Percentiles rank a stretch among this genome's conserved stretches.
Evolutionary conservation across 2,888 invertebrate genomes (phyloP).

Genomic region (Lasioglossum morio): DNA sequence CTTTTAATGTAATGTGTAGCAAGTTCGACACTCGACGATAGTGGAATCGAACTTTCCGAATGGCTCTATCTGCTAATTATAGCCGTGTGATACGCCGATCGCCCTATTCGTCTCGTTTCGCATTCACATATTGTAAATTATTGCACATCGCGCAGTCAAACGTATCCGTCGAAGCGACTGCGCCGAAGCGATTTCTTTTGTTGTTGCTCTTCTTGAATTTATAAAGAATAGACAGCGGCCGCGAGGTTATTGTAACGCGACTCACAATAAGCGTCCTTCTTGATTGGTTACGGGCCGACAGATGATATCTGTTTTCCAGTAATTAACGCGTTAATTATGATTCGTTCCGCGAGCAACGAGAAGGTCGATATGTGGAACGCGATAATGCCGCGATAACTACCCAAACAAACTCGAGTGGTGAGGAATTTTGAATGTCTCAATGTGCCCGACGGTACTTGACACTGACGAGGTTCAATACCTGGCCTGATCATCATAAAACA

Average conservation of each 20-base stretch:
- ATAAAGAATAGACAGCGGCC: constrained; percentile 19
- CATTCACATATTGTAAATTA: background rate
- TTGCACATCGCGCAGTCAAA: constrained; percentile 2
- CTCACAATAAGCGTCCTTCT: constrained; percentile 36
- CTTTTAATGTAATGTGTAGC: background rate
- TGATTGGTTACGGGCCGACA: constrained; percentile 45
- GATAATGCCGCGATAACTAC: background rate
- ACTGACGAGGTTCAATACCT: background rate
- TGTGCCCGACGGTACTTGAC: background rate
- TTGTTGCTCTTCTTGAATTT: constrained; percentile 12
- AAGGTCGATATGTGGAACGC: constrained; percentile 23
- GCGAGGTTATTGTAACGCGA: constrained; percentile 51
- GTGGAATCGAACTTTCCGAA: background rate
- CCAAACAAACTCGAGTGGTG: background rate
- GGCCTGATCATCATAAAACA: background rate
- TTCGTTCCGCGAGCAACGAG: constrained; percentile 21
- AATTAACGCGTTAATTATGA: constrained; percentile 61
- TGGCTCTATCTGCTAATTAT: constrained; percentile 32
- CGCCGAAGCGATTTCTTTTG: constrained; percentile 20
- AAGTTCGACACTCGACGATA: background rate
- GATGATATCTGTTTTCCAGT: constrained; percentile 48
- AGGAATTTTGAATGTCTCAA: background rate
- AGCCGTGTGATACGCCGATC: constrained; percentile 26
- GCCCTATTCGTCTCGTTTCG: constrained; percentile 1
- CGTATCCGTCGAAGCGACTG: constrained; percentile 42